Evolutionary conservation across 2,797 vertebrate species (phyloP).

Genomic region (Poecilia velifera): DNA sequence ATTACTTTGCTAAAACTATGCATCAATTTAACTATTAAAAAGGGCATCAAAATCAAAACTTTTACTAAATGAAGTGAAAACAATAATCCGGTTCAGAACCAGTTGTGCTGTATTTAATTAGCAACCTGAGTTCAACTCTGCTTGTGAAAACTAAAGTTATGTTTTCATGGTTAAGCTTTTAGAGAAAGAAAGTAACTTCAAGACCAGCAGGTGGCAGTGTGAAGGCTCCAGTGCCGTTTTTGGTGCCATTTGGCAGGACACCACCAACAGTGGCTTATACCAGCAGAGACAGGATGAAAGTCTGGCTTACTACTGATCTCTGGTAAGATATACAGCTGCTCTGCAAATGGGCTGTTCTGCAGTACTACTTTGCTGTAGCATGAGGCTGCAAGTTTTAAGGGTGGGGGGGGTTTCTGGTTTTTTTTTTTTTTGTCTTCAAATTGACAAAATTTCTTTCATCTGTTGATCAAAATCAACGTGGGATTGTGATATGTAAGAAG

Average conservation of each 20-base stretch:
- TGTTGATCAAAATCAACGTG: slow-evolving; percentile 55
- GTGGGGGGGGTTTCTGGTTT: not conserved
- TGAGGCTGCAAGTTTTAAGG: slow-evolving; percentile 27
- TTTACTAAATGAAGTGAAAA: not conserved
- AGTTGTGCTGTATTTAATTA: not conserved
- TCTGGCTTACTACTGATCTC: slow-evolving; percentile 60
- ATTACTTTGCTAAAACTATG: not conserved
- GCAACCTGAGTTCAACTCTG: not conserved
- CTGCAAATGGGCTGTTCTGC: slow-evolving; percentile 49
- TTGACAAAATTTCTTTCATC: slow-evolving; percentile 55
- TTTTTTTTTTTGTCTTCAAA: not conserved
- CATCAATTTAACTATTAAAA: not conserved
- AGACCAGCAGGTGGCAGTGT: slow-evolving; percentile 69
- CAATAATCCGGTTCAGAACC: not conserved
- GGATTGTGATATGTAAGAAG: slow-evolving; percentile 38
- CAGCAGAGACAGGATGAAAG: slow-evolving; percentile 61
- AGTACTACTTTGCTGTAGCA: slow-evolving; percentile 32
- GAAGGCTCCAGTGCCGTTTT: slow-evolving; percentile 25
- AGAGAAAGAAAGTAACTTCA: not conserved
- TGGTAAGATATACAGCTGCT: slow-evolving; percentile 57
- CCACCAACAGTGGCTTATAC: slow-evolving; percentile 51
- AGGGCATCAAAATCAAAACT: not conserved
- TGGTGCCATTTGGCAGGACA: slow-evolving; percentile 63
- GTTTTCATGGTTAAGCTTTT: not conserved
- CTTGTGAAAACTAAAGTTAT: not conserved